phyloP scores from a whole-genome alignment of 2,113 vertebrate species.

The Blennius ocellaris region DNA sequence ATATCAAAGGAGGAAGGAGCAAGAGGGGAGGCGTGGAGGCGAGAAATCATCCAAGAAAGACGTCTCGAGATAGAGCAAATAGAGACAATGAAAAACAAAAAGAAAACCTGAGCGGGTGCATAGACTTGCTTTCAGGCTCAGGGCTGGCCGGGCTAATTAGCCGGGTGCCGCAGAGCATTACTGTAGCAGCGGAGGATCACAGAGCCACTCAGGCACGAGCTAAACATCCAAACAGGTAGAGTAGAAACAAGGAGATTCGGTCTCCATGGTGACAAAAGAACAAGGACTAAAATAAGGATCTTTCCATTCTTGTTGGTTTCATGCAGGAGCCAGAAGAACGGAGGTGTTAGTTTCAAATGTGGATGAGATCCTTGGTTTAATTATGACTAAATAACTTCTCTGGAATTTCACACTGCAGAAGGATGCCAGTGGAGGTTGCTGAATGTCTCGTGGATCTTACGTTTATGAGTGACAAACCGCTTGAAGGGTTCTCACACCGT shows the following conservation, averaged over 20 bases:
- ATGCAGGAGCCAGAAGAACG: constrained; percentile 18
- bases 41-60: constrained; percentile 6
- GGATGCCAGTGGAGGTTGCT: background rate
- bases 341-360: constrained; percentile 18
- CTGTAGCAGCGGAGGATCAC: constrained; percentile 68
- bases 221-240: constrained; percentile 69
- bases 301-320: constrained; percentile 39
- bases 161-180: constrained; percentile 62
- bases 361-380: constrained; percentile 7
- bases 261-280: constrained; percentile 68
- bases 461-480: background rate
- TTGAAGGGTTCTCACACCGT: background rate
- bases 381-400: constrained; percentile 7
- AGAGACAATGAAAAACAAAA: constrained; percentile 28
- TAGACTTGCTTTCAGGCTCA: constrained; percentile 41
- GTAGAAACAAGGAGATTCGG: constrained; percentile 23
- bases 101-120: constrained; percentile 41
- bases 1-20: background rate
- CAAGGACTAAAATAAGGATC: constrained; percentile 36
- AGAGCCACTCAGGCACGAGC: constrained; percentile 58
- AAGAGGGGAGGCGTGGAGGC: background rate
- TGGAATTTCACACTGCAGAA: background rate
- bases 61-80: background rate
- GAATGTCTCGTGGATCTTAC: background rate
- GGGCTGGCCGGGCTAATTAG: constrained; percentile 69